Evolutionary conservation across 2,888 invertebrate species (phyloP), one percentile per base, ranked within the genome.

Genomic region (Drosophila borealis): DNA sequence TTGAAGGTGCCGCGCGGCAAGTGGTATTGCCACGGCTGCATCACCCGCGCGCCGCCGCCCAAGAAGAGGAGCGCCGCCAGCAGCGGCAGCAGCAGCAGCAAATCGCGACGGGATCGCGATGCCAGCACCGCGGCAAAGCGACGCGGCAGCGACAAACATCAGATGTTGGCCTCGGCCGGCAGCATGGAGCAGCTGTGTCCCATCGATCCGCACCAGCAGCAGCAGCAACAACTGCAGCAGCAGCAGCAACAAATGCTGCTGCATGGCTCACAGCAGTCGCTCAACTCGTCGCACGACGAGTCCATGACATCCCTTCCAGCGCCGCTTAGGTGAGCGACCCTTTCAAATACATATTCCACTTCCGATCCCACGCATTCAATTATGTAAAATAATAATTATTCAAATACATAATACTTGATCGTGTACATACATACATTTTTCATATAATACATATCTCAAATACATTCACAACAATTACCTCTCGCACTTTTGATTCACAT

Each of bases 11-110:
- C 97, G 3, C 94, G 95, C 80, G 97, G 96, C 88, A 97, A 96
- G 89, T 97, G 97, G 97, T 97, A 97, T 92, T 98, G 98, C 92
- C 94, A 96, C 14, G 96, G 96, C 76, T 98, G 98, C 93, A 94
- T 96, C 75, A 94, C 96, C 33, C 97, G 97, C 86, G 97, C 97
- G 81, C 97, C 97, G 71, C 94, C 95, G 49, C 95, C 95, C 89
- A 95, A 95, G 89, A 95, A 95, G 74, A 93, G 95, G 36, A 94
- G 83, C 37, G 70, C 82, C 0, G 80, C 84, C 29, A 83, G 75
- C 48, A 79, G 79, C 45, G 72, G 53, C 37, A 53, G 75, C 56
- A 93, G 94, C 72, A 94, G 93, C 87, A 94, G 94, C 87, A 95
- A 95, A 74, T 91, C 92, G 78, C 93, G 90, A 88, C 94, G 93